Conservation (phyloP, 2,797 vertebrate genomes). For the Parauchenoglanis ngamensis region DNA sequence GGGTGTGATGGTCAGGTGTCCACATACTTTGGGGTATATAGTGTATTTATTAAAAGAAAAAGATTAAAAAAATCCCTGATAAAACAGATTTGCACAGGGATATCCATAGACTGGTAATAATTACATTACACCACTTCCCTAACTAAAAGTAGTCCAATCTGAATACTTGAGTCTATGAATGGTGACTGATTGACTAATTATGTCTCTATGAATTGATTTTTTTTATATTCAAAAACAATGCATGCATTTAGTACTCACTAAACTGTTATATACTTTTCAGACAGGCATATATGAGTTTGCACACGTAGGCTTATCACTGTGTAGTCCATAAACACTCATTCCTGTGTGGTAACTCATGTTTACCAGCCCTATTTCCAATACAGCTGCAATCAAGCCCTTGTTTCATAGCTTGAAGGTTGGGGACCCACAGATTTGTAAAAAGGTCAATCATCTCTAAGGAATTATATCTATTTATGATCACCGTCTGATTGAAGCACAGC, state of each 20-base stretch:
- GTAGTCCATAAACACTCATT: not conserved
- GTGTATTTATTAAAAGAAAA: too few species aligned
- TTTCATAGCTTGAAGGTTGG: not conserved
- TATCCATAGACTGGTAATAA: not conserved
- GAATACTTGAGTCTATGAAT: not conserved
- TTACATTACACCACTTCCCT: not conserved
- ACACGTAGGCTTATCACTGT: not conserved
- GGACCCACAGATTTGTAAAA: conserved; percentile 2
- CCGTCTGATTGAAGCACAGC: conserved; percentile 65
- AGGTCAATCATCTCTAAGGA: conserved; percentile 40
- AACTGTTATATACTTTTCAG: not conserved
- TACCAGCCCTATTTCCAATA: not conserved
- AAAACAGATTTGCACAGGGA: not conserved
- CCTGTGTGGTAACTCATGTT: not conserved
- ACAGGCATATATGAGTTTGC: not conserved
- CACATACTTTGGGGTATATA: too few species aligned
- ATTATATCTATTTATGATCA: conserved; percentile 64
- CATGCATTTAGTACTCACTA: not conserved
- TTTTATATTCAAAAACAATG: not conserved
- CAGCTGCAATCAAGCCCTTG: not conserved
- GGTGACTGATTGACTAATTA: not conserved
- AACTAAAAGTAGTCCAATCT: conserved; percentile 3
- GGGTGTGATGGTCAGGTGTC: too few species aligned
- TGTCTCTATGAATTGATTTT: not conserved
- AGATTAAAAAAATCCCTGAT: not conserved